Conservation (phyloP, 1,140 invertebrate genomes). For the Drosophila pachea region DNA sequence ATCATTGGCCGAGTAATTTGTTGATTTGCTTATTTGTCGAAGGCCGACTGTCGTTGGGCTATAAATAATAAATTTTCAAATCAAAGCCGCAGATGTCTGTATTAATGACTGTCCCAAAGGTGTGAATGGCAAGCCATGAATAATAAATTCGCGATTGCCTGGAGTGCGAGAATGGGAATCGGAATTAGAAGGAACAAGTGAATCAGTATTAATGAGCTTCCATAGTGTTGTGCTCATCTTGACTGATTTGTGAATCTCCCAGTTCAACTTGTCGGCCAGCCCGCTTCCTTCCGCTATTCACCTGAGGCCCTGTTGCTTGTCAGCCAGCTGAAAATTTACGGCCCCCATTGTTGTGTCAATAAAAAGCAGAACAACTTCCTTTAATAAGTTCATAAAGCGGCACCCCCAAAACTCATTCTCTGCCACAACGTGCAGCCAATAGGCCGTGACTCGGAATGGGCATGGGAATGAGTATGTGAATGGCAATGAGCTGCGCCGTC, state of each 20-base stretch:
- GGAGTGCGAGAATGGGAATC: background rate
- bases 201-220: no score
- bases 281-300: no score
- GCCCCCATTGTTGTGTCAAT: slow-evolving; percentile 29
- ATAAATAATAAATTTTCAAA: slow-evolving; percentile 77
- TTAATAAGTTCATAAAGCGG: slow-evolving; percentile 45
- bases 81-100: slow-evolving; percentile 43
- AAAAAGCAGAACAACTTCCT: slow-evolving; percentile 45
- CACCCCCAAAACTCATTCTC: slow-evolving; percentile 28
- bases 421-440: slow-evolving; percentile 25
- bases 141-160: slow-evolving; percentile 17
- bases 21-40: slow-evolving; percentile 54
- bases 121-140: slow-evolving; percentile 12
- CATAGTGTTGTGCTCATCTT: no score
- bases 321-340: slow-evolving; percentile 34
- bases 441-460: slow-evolving; percentile 39
- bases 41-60: slow-evolving; percentile 27
- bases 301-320: slow-evolving; percentile 37
- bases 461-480: slow-evolving; percentile 9
- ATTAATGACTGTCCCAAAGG: slow-evolving; percentile 39
- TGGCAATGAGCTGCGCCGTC: slow-evolving; percentile 28
- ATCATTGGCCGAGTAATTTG: slow-evolving; percentile 69
- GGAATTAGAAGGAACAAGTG: no score
- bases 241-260: no score
- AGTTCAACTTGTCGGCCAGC: no score